Percentiles rank a stretch among this genome's conserved stretches.
phyloP scores from a whole-genome alignment of 2,113 vertebrate species.

The Panthera uncia region DNA sequence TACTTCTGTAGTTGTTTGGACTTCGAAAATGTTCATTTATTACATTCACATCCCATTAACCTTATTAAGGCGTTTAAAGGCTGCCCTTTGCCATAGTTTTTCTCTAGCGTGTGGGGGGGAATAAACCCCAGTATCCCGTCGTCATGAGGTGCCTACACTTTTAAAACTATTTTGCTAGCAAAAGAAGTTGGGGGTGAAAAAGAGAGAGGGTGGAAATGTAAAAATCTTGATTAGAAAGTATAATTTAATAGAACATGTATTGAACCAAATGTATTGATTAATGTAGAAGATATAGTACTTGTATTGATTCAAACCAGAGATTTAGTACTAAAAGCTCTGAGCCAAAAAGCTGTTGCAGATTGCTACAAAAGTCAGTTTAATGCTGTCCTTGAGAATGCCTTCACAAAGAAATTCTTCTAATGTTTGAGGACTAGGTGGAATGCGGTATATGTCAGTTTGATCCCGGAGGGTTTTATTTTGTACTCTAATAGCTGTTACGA shows the following conservation, averaged over 20 bases:
- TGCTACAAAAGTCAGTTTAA: slow-evolving; percentile 98
- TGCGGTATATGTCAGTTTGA: slow-evolving; percentile 96
- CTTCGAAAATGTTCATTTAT: slow-evolving; percentile 52
- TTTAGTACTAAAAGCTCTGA: slow-evolving; percentile 90
- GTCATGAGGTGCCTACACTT: slow-evolving; percentile 64
- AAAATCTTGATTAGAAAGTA: slow-evolving; percentile 93
- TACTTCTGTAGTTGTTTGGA: slow-evolving; percentile 19
- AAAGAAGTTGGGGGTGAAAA: slow-evolving; percentile 80
- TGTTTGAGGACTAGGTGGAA: slow-evolving; percentile 99
- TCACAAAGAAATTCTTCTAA: slow-evolving; percentile 98
- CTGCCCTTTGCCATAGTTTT: slow-evolving; percentile 47
- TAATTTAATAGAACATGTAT: slow-evolving; percentile 92
- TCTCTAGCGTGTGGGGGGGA: not conserved
- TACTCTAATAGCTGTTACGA: slow-evolving; percentile 99
- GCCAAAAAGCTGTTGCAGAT: slow-evolving; percentile 94
- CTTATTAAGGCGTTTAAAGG: slow-evolving; percentile 61
- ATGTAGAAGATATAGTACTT: slow-evolving; percentile 91
- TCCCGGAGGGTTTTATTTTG: slow-evolving; percentile 99
- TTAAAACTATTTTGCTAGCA: slow-evolving; percentile 74
- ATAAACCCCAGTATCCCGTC: slow-evolving; percentile 57
- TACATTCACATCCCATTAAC: slow-evolving; percentile 44
- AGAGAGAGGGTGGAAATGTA: slow-evolving; percentile 81
- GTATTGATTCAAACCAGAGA: slow-evolving; percentile 90
- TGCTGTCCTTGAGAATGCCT: slow-evolving; percentile 99
- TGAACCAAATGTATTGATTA: slow-evolving; percentile 91